Conservation (phyloP, 2,113 vertebrate genomes). For the Rhinogobius similis region DNA sequence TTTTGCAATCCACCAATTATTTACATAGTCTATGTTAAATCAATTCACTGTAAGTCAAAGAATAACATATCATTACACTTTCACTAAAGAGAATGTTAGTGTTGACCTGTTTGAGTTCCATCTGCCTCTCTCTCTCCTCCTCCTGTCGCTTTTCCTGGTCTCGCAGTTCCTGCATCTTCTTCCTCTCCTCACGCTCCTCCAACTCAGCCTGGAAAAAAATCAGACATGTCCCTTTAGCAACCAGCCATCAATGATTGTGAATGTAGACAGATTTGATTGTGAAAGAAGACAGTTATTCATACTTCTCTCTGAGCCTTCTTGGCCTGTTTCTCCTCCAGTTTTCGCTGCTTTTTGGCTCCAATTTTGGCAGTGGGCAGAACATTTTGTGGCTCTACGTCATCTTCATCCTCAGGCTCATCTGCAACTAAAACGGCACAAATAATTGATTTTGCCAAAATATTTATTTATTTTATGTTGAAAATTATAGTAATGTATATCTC, state of each 20-base stretch:
- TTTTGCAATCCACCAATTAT: no score
- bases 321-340: constrained; percentile 96
- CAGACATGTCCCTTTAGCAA: not conserved
- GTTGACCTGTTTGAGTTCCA: constrained; percentile 80
- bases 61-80: not conserved
- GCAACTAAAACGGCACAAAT: not conserved
- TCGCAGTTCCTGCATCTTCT: constrained; percentile 84
- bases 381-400: constrained; percentile 69
- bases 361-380: constrained; percentile 82
- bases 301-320: constrained; percentile 94
- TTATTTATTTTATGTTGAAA: no score
- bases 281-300: not conserved
- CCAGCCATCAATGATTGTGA: not conserved
- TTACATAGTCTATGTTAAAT: not conserved
- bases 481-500: no score
- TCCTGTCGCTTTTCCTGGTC: constrained; percentile 88
- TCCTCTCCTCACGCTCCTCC: constrained; percentile 92
- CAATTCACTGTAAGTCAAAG: not conserved
- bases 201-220: constrained; percentile 81
- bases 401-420: constrained; percentile 68
- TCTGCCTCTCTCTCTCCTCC: constrained; percentile 83
- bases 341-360: constrained; percentile 93
- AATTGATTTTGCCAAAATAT: not conserved
- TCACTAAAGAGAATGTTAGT: not conserved
- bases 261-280: not conserved